A percentile compares a stretch with the other conserved stretches of the same genome.
phyloP scores from a whole-genome alignment of 2,113 vertebrate species.

The Actenoides lindsayi region DNA sequence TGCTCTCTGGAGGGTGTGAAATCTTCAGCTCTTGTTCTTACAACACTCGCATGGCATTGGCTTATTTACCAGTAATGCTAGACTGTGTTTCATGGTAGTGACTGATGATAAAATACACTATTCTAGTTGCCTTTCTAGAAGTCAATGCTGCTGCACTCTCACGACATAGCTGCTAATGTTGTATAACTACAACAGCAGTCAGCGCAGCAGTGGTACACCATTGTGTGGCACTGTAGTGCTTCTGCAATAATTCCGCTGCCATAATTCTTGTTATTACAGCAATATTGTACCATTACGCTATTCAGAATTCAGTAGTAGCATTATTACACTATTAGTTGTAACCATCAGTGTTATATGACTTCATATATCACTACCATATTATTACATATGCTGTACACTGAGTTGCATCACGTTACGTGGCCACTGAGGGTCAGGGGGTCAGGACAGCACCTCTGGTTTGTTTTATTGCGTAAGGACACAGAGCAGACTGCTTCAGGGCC shows the following conservation, averaged over 20 bases:
- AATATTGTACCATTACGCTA: rapidly evolving
- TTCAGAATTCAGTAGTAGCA: neutral
- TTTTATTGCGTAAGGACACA: neutral
- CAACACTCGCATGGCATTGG: neutral
- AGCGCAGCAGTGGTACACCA: neutral
- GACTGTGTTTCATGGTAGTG: rapidly evolving
- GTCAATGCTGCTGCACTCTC: neutral
- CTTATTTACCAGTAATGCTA: neutral
- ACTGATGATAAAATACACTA: neutral
- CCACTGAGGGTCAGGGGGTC: neutral
- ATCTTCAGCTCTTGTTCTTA: neutral
- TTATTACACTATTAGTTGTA: neutral
- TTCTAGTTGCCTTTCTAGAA: neutral
- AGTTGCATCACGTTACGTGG: neutral
- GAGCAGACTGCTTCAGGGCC: neutral
- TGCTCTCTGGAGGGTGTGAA: neutral
- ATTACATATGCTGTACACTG: rapidly evolving
- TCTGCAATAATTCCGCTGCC: neutral
- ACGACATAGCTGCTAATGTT: neutral
- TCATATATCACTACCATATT: neutral
- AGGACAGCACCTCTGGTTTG: neutral
- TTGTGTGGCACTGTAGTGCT: neutral
- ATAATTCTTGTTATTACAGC: neutral
- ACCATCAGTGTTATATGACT: neutral
- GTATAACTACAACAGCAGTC: neutral